Base-by-base conservation (phyloP, 2,888 invertebrate species). In the Euspilapteryx auroguttella region DNA sequence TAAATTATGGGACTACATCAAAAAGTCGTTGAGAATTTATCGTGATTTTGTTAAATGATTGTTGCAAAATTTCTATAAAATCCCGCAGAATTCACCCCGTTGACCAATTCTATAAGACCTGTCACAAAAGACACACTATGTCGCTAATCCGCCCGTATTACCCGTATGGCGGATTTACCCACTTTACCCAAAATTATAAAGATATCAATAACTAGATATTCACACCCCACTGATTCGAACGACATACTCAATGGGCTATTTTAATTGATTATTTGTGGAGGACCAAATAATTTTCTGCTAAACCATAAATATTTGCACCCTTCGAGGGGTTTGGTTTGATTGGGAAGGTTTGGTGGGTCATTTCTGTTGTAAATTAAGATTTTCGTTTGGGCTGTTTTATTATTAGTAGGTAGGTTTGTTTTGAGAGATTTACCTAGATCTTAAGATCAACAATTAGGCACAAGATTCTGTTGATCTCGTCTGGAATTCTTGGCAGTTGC, bases 171-270 rank as follows among this genome's bases (percentile, higher is more conserved):
- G 23, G 12, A 28, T 21, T 23, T 28, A 49, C 49, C 55, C 59
- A 66, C 51, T 66, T 66, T 58, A 66, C 63, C 57, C 62, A 24
- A 48, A 68, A 65, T 63, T 65, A 63, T 62, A 56, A 50, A 63
- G 64, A 69, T 71, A 73, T 75, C 69, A 71, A 66, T 71, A 71
- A 64, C 64, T 38, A 54, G 63, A 68, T 59, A 55, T 49, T 44
- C 45, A 34, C 34, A 34, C 59, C 65, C 64, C 43, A 52, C n/a
- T n/a, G n/a, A n/a, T n/a, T n/a, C n/a, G 40, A 38, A 37, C 49
- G 54, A 44, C 56, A 54, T 41, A 42, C 41, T 45, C 59, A 57
- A 58, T 58, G 39, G 47, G 40, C 44, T 45, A 50, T 53, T 61
- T 52, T 59, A 69, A 71, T 71, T 68, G 68, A 68, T 63, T 61